Evolutionary conservation across 1,140 invertebrate genomes (phyloP), one percentile per base, ranked within the genome.

Genomic region (Drosophila ogumai): DNA sequence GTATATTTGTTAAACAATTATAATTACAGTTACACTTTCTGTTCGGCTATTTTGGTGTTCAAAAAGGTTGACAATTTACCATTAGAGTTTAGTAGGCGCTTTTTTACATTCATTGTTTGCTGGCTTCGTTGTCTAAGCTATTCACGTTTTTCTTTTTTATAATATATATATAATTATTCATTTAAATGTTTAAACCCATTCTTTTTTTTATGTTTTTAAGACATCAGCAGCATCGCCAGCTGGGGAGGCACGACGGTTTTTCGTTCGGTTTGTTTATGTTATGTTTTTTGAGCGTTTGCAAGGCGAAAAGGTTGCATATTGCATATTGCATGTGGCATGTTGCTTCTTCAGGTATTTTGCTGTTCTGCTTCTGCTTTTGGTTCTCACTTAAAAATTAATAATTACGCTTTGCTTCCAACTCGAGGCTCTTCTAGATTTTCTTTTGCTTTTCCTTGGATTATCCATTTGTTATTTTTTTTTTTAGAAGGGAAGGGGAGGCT

Each of bases 1-100:
- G 55, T 60, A 75, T 64, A 68, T 82, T 75, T 85, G 81, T 84
- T 82, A 82, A 79, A 82, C 77, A 84, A 81, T 80, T 84, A 85
- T 72, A 72, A 72, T 72, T 72, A 72, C 66, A 58, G 15, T 57
- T 72, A 72, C 69, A 82, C 59, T 74, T 74, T 67, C 64, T 61
- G 50, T 56, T 82, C 81, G 73, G 60, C 74, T 68, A 69, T 77
- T 60, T 50, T 47, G 50, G 52, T 50, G 50, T 66, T 61, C 43
- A 69, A 69, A 69, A 69, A 22, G 47, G 32, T 69, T 67, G 50
- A 54, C 63, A 67, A 68, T 74, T 74, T 74, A 61, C 31, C 32
- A 36, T 46, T 74, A 61, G 25, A 31, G 52, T 71, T 72, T 72
- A 71, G 69, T 71, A 49, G 34, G 52, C 34, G 36, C 43, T 66